Evolutionary conservation across 2,888 invertebrate genomes (phyloP).

Genomic region (Scaptomyza polygonia): DNA sequence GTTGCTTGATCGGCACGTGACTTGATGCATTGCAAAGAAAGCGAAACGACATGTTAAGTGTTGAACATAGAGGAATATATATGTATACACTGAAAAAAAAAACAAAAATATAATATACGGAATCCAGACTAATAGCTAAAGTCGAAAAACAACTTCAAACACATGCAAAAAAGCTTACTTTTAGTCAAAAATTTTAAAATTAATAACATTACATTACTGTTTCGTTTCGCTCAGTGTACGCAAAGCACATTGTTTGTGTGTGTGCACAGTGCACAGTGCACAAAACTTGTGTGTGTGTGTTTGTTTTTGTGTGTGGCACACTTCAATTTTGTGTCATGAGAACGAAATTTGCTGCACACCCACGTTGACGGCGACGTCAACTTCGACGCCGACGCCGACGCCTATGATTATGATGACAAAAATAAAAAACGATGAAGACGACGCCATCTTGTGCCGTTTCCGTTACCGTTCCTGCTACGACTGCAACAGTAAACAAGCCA

Average conservation of each 20-base stretch:
- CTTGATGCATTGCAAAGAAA: constrained; percentile 21
- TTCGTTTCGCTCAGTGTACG: constrained; percentile 12
- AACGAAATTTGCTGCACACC: constrained; percentile 46
- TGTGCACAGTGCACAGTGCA: constrained; percentile 10
- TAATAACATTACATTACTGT: too few relatives aligned
- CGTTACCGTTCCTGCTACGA: background rate
- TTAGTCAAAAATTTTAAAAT: too few relatives aligned
- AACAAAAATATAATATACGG: too few relatives aligned
- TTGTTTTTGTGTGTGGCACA: constrained; percentile 36
- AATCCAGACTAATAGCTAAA: background rate
- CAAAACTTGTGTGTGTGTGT: constrained; percentile 15
- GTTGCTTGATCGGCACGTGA: constrained; percentile 28
- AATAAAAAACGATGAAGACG: constrained; percentile 6
- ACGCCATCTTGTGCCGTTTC: constrained; percentile 21
- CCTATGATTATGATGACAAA: constrained; percentile 1
- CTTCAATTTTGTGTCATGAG: constrained; percentile 62
- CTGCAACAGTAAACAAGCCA: background rate
- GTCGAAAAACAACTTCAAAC: background rate
- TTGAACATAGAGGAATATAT: background rate
- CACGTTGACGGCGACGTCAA: too few relatives aligned
- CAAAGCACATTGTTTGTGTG: constrained; percentile 4
- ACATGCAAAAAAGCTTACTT: background rate
- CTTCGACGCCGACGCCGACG: too few relatives aligned
- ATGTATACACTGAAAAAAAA: background rate
- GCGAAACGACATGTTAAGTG: constrained; percentile 6